These are phyloP conservation scores for Silurus lanzhouensis DNA, from an alignment of 2,797 vertebrate genomes.

Conservation along the genomic window DNA sequence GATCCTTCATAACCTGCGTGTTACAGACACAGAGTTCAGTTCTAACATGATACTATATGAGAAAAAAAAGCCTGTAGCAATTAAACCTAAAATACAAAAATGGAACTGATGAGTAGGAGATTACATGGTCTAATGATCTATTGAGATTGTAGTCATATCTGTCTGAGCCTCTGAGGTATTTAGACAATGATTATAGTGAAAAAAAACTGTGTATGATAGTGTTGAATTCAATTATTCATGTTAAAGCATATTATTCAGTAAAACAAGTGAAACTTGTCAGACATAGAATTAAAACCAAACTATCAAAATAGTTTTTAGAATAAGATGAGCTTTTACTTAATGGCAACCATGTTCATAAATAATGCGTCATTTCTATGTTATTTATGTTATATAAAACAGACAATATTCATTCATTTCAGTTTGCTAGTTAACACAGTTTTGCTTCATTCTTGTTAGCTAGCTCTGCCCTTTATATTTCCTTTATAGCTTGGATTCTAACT, in stretches of 20 bases:
- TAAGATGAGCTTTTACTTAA: not conserved
- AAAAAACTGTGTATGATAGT: not conserved
- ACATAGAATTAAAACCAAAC: not conserved
- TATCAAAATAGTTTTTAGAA: not conserved
- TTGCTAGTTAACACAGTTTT: not conserved
- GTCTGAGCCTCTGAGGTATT: not conserved
- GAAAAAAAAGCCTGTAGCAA: not conserved
- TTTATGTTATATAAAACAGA: not conserved
- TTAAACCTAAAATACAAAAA: not conserved
- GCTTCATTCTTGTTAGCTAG: not conserved
- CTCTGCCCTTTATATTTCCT: not conserved
- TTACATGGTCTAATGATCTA: not conserved
- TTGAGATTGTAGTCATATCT: not conserved
- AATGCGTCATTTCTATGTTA: not conserved
- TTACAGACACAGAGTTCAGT: not conserved
- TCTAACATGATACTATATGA: not conserved
- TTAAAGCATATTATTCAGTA: not conserved
- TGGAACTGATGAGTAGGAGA: not conserved
- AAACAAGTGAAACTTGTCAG: not conserved
- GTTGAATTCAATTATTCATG: not conserved
- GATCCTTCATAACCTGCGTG: not conserved
- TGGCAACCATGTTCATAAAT: not conserved
- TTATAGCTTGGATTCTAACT: not conserved
- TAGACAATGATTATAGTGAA: not conserved
- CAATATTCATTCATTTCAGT: not conserved